A percentile compares a stretch with the other conserved stretches of the same genome.
Conservation (phyloP, 2,888 invertebrate genomes). For the Drosophila putrida region DNA sequence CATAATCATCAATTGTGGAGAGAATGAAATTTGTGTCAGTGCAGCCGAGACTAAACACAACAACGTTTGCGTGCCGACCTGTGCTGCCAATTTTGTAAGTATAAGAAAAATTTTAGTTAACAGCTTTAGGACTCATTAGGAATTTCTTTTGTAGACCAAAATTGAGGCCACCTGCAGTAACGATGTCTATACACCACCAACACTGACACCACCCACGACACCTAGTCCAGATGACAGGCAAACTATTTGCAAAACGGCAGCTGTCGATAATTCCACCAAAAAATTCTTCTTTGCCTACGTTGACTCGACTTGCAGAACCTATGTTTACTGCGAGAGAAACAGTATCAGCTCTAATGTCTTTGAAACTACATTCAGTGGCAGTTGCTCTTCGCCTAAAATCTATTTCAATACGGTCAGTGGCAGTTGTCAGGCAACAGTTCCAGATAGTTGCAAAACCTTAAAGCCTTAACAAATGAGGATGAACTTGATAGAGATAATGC, state of each 20-base stretch:
- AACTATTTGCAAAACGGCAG: slow-evolving; percentile 24
- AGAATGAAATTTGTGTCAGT: not conserved
- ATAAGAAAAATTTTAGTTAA: not conserved
- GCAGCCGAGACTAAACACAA: not conserved
- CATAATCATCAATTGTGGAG: no score
- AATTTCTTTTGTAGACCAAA: not conserved
- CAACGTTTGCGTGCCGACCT: slow-evolving; percentile 50
- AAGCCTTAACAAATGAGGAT: no score
- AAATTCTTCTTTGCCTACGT: slow-evolving; percentile 42
- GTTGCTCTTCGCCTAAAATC: slow-evolving; percentile 21
- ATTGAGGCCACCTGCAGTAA: slow-evolving; percentile 28
- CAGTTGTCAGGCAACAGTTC: slow-evolving; percentile 26
- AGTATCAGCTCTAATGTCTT: slow-evolving; percentile 15
- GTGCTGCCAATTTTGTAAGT: slow-evolving; percentile 52
- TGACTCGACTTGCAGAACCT: slow-evolving; percentile 50
- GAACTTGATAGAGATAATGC: no score
- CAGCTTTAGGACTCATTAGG: not conserved
- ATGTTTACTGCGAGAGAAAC: slow-evolving; percentile 53
- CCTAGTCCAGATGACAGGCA: not conserved
- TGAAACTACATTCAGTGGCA: slow-evolving; percentile 17
- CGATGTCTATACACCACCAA: slow-evolving; percentile 24
- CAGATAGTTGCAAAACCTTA: slow-evolving; percentile 42
- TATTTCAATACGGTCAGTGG: slow-evolving; percentile 38
- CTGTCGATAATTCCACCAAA: not conserved
- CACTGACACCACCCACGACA: slow-evolving; percentile 40